Conservation (phyloP, 2,113 vertebrate species). For the Nothobranchius kuhntae region DNA sequence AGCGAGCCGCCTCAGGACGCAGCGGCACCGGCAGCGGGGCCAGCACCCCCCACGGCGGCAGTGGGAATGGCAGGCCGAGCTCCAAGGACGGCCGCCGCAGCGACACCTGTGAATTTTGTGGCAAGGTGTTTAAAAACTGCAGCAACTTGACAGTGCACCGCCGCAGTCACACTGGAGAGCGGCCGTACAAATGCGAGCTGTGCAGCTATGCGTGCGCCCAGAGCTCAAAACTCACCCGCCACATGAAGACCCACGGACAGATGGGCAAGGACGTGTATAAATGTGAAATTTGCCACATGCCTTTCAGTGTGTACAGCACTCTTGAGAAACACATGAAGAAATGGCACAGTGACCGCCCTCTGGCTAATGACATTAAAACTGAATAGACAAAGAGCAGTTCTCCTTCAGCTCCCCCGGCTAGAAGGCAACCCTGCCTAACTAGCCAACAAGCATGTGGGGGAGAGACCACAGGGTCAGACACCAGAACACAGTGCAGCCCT, state of each 20-base stretch:
- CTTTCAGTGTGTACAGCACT: conserved; percentile 99
- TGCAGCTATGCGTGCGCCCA: conserved; percentile 99
- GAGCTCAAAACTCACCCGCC: conserved; percentile 99
- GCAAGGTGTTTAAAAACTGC: conserved; percentile 99
- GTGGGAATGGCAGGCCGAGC: conserved; percentile 92
- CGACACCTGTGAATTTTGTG: conserved; percentile 98
- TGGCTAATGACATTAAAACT: conserved; percentile 98
- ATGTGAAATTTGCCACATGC: conserved; percentile 99
- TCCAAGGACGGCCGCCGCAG: conserved; percentile 98
- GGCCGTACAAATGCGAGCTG: conserved; percentile 99
- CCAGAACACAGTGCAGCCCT: conserved; percentile 80
- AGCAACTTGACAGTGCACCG: conserved; percentile 99
- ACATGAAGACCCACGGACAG: conserved; percentile 99
- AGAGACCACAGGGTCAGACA: conserved; percentile 84
- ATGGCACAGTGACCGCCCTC: conserved; percentile 98
- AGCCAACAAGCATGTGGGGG: conserved; percentile 58
- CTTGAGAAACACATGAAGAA: conserved; percentile 99
- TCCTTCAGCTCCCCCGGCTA: conserved; percentile 63
- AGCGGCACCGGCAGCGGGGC: conserved; percentile 88
- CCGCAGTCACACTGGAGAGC: conserved; percentile 98
- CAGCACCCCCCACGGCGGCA: conserved; percentile 83
- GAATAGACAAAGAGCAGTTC: conserved; percentile 87
- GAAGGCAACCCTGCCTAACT: conserved; percentile 62
- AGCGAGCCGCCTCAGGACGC: conserved; percentile 87
- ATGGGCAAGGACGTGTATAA: conserved; percentile 99